These are phyloP conservation scores for Deladenus siricidicola DNA, from an alignment of 2,888 invertebrate genomes.

Conservation along the genomic window DNA sequence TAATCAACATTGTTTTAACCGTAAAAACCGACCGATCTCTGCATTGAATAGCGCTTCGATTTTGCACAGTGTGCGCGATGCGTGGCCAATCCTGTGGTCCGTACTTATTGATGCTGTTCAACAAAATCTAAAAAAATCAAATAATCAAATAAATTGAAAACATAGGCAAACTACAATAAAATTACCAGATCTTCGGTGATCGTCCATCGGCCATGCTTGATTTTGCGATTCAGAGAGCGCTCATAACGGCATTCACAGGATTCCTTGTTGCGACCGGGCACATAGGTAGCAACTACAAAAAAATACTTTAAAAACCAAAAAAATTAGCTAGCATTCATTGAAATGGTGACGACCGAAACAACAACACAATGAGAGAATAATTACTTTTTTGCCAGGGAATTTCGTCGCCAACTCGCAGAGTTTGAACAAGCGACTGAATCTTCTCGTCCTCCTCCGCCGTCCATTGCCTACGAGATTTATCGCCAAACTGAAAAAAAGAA, in stretches of 20 bases:
- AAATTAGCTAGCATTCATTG: no score
- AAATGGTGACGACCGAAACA: no score
- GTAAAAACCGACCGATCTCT: constrained; percentile 12
- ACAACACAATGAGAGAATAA: constrained; percentile 1
- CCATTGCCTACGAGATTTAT: constrained; percentile 59
- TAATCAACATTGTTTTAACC: no score
- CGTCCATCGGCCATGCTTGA: constrained; percentile 45
- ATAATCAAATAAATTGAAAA: background rate
- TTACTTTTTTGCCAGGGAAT: constrained; percentile 67
- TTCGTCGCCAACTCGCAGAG: constrained; percentile 62
- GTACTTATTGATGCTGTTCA: constrained; percentile 29
- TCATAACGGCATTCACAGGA: constrained; percentile 38
- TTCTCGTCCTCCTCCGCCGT: constrained; percentile 65
- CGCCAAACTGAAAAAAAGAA: background rate
- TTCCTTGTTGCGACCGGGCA: constrained; percentile 39
- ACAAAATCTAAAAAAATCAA: constrained; percentile 21
- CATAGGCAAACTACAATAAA: background rate
- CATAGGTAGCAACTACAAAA: constrained; percentile 39
- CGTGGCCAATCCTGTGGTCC: constrained; percentile 30
- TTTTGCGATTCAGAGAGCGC: constrained; percentile 31
- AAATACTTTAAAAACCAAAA: no score
- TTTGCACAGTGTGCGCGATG: constrained; percentile 16
- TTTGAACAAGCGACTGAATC: constrained; percentile 62
- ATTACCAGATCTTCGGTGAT: constrained; percentile 40
- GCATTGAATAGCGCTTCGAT: constrained; percentile 20